These are phyloP conservation scores for Steatocranus sp. DNA, from an alignment of 2,797 vertebrate genomes.

Conservation along the genomic window DNA sequence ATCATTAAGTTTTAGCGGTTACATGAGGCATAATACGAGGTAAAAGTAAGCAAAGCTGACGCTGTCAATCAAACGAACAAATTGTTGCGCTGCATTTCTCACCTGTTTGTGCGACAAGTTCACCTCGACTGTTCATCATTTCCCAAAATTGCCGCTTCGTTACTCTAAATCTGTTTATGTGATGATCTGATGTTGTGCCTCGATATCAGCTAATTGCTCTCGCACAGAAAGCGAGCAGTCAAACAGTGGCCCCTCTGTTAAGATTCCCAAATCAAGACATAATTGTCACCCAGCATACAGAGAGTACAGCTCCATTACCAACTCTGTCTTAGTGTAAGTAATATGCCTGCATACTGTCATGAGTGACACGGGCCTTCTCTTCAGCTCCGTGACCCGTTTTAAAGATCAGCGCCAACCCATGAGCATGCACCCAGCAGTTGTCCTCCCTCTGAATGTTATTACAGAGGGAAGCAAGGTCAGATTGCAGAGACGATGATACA, in stretches of 20 bases:
- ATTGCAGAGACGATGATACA: constrained; percentile 91
- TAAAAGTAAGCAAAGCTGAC: constrained; percentile 32
- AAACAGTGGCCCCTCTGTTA: constrained; percentile 17
- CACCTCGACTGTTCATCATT: constrained; percentile 24
- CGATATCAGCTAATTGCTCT: constrained; percentile 37
- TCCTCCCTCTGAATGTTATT: constrained; percentile 89
- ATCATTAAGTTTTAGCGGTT: constrained; percentile 33
- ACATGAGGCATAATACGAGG: constrained; percentile 32
- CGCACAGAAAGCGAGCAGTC: constrained; percentile 8
- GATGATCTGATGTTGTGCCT: constrained; percentile 11
- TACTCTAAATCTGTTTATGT: constrained; percentile 24
- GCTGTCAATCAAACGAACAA: constrained; percentile 59
- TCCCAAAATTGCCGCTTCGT: constrained; percentile 21
- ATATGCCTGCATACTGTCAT: constrained; percentile 68
- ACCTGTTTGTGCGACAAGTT: constrained; percentile 4
- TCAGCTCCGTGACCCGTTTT: constrained; percentile 80
- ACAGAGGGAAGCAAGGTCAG: constrained; percentile 90
- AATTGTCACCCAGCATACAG: constrained; percentile 38
- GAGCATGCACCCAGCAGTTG: constrained; percentile 87
- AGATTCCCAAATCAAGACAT: constrained; percentile 50
- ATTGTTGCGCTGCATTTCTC: constrained; percentile 13
- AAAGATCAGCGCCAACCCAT: constrained; percentile 80
- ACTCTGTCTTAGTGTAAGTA: constrained; percentile 73
- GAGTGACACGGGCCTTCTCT: constrained; percentile 73
- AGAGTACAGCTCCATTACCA: constrained; percentile 53